A percentile compares a stretch with the other conserved stretches of the same genome.
phyloP scores from a whole-genome alignment of 2,113 vertebrate genomes.

The Engraulis encrasicolus region DNA sequence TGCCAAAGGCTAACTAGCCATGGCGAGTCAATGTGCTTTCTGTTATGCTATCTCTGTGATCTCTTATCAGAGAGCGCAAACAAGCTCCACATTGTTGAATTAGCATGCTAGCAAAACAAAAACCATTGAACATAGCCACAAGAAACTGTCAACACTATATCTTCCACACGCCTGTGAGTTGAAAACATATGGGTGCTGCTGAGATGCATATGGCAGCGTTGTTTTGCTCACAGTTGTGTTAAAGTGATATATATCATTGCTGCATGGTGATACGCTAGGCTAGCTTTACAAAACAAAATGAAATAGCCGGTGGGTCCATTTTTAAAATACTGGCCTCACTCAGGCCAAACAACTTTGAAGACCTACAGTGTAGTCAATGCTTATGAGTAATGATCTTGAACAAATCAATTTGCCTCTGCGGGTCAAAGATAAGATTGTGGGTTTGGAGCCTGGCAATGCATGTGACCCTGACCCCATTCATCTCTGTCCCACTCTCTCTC shows the following conservation, averaged over 20 bases:
- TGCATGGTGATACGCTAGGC: background rate
- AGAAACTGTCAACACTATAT: background rate
- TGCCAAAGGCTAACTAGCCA: background rate
- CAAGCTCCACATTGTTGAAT: background rate
- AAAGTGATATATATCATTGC: background rate
- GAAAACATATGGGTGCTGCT: background rate
- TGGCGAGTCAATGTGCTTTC: background rate
- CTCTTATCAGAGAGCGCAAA: background rate
- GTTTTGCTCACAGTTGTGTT: background rate
- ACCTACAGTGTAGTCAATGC: conserved; percentile 46
- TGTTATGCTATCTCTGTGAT: background rate
- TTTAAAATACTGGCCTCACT: background rate
- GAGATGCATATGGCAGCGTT: background rate
- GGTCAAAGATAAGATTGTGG: conserved; percentile 82
- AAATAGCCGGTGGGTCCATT: background rate
- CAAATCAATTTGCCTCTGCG: conserved; percentile 88
- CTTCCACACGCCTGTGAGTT: background rate
- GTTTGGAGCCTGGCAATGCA: conserved; percentile 77
- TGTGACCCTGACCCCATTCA: conserved; percentile 86
- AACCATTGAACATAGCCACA: background rate
- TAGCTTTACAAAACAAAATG: background rate
- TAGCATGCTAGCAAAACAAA: background rate
- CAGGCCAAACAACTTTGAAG: conserved; percentile 30
- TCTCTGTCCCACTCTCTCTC: conserved; percentile 82
- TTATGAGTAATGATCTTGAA: conserved; percentile 87